A percentile compares a stretch with the other conserved stretches of the same genome.
Evolutionary conservation across 1,140 invertebrate species (phyloP).

Genomic region (Pararge aegeria): DNA sequence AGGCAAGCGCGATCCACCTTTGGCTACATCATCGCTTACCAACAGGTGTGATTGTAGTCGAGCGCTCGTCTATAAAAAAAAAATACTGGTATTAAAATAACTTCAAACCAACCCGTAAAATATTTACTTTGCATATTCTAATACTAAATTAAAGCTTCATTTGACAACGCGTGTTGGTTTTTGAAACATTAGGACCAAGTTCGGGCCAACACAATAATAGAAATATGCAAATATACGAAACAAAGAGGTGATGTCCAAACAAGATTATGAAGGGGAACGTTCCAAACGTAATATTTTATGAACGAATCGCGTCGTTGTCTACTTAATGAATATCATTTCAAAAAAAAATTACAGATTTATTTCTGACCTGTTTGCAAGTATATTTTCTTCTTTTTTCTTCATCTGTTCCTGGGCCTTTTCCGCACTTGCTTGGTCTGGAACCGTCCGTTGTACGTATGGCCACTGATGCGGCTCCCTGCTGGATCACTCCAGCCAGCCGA

Average conservation of each 20-base stretch:
- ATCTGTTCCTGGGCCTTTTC: too few species aligned
- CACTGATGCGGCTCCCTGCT: too few species aligned
- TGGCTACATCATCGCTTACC: too few species aligned
- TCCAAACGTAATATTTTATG: constrained; percentile 9
- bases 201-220: constrained; percentile 33
- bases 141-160: neutral
- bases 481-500: too few species aligned
- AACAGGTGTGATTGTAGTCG: too few species aligned
- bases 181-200: constrained; percentile 4
- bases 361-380: neutral
- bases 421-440: too few species aligned
- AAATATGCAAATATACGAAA: constrained; percentile 59
- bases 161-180: constrained; percentile 19
- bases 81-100: constrained; percentile 3
- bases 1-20: too few species aligned
- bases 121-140: neutral
- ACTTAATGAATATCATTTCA: constrained; percentile 3
- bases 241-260: constrained; percentile 49
- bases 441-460: too few species aligned
- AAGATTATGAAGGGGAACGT: constrained; percentile 53
- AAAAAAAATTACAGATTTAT: neutral
- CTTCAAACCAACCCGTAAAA: neutral
- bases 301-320: constrained; percentile 6
- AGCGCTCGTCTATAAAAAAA: too few species aligned
- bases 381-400: neutral